phyloP scores from a whole-genome alignment of 2,113 vertebrate species.

The Nestor notabilis region DNA sequence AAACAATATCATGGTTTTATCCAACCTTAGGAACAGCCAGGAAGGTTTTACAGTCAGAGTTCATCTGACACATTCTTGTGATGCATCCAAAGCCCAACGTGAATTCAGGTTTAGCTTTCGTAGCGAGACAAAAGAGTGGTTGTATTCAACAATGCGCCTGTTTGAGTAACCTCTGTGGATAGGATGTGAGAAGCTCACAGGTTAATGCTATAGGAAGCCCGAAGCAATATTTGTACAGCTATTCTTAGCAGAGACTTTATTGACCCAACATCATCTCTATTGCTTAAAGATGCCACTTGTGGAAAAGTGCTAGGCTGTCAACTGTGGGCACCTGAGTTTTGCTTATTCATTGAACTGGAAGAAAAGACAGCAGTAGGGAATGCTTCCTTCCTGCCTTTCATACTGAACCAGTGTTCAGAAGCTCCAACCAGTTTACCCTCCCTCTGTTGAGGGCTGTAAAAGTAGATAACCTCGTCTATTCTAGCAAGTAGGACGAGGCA shows the following conservation, averaged over 20 bases:
- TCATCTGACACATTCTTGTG: neutral
- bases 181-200: neutral
- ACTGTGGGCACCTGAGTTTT: neutral
- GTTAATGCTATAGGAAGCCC: neutral
- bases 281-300: neutral
- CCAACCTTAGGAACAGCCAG: neutral
- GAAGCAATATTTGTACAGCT: neutral
- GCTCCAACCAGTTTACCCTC: neutral
- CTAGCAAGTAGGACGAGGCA: neutral
- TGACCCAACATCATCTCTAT: neutral
- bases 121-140: neutral
- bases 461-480: neutral
- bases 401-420: neutral
- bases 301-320: neutral
- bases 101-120: neutral
- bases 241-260: conserved; percentile 6
- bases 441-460: neutral
- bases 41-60: neutral
- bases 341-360: neutral
- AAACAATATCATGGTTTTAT: neutral
- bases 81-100: neutral
- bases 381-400: neutral
- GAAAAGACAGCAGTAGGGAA: neutral
- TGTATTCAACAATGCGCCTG: neutral
- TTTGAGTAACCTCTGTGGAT: neutral